Evolutionary conservation across 2,888 invertebrate genomes (phyloP), one percentile per base, ranked within the genome.

Genomic region (Drosophila pegasa): DNA sequence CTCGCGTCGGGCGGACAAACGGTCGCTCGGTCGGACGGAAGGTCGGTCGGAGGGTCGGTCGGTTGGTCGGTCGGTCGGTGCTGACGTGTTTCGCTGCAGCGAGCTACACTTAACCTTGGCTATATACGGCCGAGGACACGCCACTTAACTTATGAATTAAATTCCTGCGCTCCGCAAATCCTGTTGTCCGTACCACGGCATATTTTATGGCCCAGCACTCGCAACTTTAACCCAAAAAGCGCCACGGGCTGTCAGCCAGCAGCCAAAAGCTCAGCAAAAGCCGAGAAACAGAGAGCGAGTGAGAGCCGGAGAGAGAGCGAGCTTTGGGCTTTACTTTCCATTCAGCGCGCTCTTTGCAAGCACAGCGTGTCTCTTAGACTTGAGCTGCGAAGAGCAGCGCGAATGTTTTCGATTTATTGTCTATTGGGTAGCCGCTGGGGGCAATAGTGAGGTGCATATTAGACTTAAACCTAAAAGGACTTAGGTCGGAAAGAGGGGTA

Each of bases 71-170:
- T 18, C 27, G 60, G 45, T 55, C 54, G 54, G 5, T 25, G 54
- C 60, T 80, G 80, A 80, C 83, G 84, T 83, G 80, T 61, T 51
- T 27, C 27, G 61, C 40, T 29, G 61, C 43, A 68, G 35, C 51
- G 59, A 64, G 64, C 82, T 62, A 59, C 73, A 80, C 81, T 85
- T 86, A 85, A 85, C 84, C 84, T 85, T 85, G 84, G 87, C 84
- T 86, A 66, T 77, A 73, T 75, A 78, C 69, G 70, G 68, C 75
- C 84, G 87, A 86, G 84, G 84, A 86, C 81, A 87, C 84, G 77
- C 71, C 81, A 79, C 84, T 86, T 75, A 75, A 81, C 84, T 79
- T 81, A 83, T 85, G 87, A 86, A 86, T 86, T 79, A 79, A 86
- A 81, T 83, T 78, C 79, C 78, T 67, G 66, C 47, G 67, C 80